Evolutionary conservation across 2,888 invertebrate species (phyloP).

Genomic region (Andrena chrysosceles): DNA sequence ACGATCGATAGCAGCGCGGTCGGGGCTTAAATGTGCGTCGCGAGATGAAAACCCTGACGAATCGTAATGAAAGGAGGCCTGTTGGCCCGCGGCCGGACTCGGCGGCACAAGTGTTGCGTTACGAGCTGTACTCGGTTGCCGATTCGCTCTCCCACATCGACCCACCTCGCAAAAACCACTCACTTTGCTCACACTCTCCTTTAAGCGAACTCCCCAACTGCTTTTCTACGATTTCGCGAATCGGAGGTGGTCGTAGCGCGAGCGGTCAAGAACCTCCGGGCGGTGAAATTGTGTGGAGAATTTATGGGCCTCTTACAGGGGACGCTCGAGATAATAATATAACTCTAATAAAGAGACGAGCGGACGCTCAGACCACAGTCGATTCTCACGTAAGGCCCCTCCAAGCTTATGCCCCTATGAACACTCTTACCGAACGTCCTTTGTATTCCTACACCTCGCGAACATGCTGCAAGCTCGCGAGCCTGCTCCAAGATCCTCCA

Average conservation of each 20-base stretch:
- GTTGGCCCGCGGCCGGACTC: slow-evolving; percentile 64
- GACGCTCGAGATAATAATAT: slow-evolving; percentile 15
- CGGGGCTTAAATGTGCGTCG: slow-evolving; percentile 64
- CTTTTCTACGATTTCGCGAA: background rate
- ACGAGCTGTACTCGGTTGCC: slow-evolving; percentile 73
- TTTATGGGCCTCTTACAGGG: slow-evolving; percentile 13
- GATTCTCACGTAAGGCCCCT: background rate
- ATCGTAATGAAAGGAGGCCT: slow-evolving; percentile 79
- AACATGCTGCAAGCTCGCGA: background rate
- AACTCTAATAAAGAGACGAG: slow-evolving; percentile 23
- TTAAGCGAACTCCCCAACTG: too few relatives aligned
- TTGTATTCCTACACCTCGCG: background rate
- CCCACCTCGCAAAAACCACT: slow-evolving; percentile 14
- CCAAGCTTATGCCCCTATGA: slow-evolving; percentile 54
- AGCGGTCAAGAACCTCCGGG: background rate
- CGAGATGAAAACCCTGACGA: slow-evolving; percentile 79
- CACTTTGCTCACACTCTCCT: background rate
- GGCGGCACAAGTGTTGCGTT: slow-evolving; percentile 69
- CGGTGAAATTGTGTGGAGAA: slow-evolving; percentile 11
- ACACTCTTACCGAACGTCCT: slow-evolving; percentile 55
- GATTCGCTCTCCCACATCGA: slow-evolving; percentile 73
- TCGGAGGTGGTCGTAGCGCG: background rate
- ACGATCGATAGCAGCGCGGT: slow-evolving; percentile 39
- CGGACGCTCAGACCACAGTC: background rate
- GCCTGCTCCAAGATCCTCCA: background rate